Evolutionary conservation across 2,888 invertebrate genomes (phyloP), one percentile per base, ranked within the genome.

Genomic region (Tenthredo livida): DNA sequence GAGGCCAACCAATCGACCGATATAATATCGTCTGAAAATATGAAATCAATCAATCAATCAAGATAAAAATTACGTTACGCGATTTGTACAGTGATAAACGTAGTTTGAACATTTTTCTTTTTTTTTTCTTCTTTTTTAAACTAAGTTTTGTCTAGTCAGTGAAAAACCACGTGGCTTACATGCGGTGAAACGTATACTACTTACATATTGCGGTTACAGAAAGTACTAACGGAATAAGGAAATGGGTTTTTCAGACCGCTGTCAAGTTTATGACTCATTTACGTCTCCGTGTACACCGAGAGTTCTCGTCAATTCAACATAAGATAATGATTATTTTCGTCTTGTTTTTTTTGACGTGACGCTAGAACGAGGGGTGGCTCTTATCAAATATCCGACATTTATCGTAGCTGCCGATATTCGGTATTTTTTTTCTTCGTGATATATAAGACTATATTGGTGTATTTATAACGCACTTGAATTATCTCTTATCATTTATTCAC

Each of bases 11-110:
- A 61, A 61, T 25, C 1, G 9, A 25, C 61, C 12, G 61, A 61
- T 61, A 61, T 61, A 61, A 61, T 61, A 25, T 4, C 2, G 61
- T 61, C 9, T n/a, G 2, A 25, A 61, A 12, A 61, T 25, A 25
- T 25, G 21, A 25, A 61, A 61, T 61, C 61, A 61, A 61, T 61
- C 21, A 61, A 61, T 61, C 61, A 61, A 61, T 61, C 21, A 61
- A 61, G 25, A 25, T 61, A 25, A 61, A 6, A 54, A 54, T 0
- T 6, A n/a, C 7, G 7, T 7, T 7, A 61, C 61, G 61, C 25
- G 25, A n/a, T 6, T 54, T 25, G 61, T 3, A 12, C 25, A 10
- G 61, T 61, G 61, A 61, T 61, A 12, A 10, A 61, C 12, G 21
- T 9, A 25, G 61, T 21, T 61, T 0, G 12, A 6, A 2, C 6